These are phyloP conservation scores for Lanius ludovicianus DNA, from an alignment of 2,113 vertebrate species.

Conservation along the genomic window DNA sequence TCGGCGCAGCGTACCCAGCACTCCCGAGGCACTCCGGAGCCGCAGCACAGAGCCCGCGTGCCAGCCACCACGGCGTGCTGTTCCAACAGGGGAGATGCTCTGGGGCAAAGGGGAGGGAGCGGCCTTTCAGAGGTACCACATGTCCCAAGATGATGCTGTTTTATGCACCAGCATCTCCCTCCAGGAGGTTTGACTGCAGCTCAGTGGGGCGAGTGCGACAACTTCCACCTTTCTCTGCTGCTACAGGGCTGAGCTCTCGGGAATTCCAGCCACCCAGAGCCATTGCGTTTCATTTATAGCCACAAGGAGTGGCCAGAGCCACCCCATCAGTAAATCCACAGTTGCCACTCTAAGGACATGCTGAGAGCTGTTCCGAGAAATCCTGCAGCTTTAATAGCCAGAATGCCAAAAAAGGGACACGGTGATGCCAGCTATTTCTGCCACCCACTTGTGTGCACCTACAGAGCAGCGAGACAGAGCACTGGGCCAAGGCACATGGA, in stretches of 20 bases:
- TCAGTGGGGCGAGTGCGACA: rapidly evolving
- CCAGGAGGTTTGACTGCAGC: not conserved
- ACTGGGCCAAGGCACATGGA: not conserved
- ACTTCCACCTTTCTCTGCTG: not conserved
- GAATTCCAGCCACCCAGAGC: not conserved
- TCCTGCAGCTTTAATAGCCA: not conserved
- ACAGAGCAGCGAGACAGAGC: not conserved
- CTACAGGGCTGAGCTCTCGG: rapidly evolving
- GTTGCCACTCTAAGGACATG: not conserved
- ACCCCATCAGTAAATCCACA: not conserved
- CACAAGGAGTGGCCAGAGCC: not conserved
- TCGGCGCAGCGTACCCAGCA: rapidly evolving
- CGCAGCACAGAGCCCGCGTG: rapidly evolving
- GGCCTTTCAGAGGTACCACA: not conserved
- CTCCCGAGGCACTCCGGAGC: rapidly evolving
- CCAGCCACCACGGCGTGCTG: not conserved
- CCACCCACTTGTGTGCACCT: not conserved
- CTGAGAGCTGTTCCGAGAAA: slow-evolving; percentile 12
- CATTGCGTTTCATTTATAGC: not conserved
- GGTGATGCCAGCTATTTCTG: not conserved
- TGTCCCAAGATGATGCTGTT: not conserved
- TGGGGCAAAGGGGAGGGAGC: not conserved
- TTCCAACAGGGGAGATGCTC: rapidly evolving
- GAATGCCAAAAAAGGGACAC: not conserved
- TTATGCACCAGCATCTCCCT: not conserved